Base-by-base conservation (phyloP, 2,888 invertebrate genomes). In the Bhutanitis thaidina region DNA sequence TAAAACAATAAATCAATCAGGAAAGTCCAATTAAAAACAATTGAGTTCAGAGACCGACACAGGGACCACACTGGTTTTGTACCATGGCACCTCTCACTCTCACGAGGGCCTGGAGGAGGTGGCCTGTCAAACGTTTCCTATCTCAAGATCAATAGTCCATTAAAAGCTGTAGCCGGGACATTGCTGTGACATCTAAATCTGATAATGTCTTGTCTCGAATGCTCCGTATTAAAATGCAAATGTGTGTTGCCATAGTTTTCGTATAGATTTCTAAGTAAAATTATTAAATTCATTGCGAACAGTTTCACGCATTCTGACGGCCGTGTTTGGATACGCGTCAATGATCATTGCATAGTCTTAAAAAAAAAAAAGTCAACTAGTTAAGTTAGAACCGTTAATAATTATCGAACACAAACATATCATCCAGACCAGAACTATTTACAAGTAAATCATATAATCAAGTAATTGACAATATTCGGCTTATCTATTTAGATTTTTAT, bases 221-320 rank as follows among this genome's bases (percentile, higher is more conserved):
- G 54, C 39, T 47, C 59, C 57, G 56, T 58, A 62, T 63, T 62
- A 57, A 58, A 55, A 64, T 61, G 61, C 60, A 60, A 64, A 64
- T 61, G 54, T 60, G 56, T 53, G 36, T 35, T 20, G 10, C 14
- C 10, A 14, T 40, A 14, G 34, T 34, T 34, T 34, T 12, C 7
- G 7, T 12, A 34, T 12, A 7, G 34, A 12, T 34, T 3, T n/a
- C n/a, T n/a, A n/a, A 12, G 5, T 34, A 5, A 12, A 34, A 12
- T 7, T 34, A 7, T 12, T 34, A 13, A 3, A 34, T 12, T 34
- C 12, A 1, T 0, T 1, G 12, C 34, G 12, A 34, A 34, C 9
- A 34, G 4, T 34, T 34, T 20, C n/a, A n/a, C n/a, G n/a, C n/a
- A n/a, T n/a, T n/a, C n/a, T n/a, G n/a, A n/a, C n/a, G n/a, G n/a